phyloP scores from a whole-genome alignment of 2,113 vertebrate species.

The Columba livia region DNA sequence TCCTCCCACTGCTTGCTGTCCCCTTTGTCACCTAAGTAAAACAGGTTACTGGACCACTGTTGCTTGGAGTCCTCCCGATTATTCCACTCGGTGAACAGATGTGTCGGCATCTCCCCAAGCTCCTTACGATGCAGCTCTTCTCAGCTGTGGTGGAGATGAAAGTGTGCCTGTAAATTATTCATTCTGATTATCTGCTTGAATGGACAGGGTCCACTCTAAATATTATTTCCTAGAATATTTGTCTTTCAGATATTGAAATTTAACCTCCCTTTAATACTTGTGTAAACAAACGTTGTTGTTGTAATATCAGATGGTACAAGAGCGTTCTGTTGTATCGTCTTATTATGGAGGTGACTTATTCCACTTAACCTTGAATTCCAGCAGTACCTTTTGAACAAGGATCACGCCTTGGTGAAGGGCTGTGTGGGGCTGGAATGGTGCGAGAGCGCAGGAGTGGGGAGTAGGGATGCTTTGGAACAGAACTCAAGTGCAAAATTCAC shows the following conservation, averaged over 20 bases:
- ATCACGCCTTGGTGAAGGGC: neutral
- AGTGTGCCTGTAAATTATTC: slow-evolving; percentile 80
- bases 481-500: neutral
- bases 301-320: neutral
- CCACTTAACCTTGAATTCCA: neutral
- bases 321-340: neutral
- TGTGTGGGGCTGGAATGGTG: neutral
- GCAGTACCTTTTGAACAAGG: neutral
- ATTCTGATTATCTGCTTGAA: slow-evolving; percentile 71
- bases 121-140: slow-evolving; percentile 78
- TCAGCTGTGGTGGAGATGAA: slow-evolving; percentile 65
- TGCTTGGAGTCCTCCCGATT: slow-evolving; percentile 41
- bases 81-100: slow-evolving; percentile 75
- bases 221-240: slow-evolving; percentile 58
- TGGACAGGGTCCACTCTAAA: slow-evolving; percentile 58
- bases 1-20: neutral
- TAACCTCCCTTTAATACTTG: neutral
- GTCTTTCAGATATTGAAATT: slow-evolving; percentile 53
- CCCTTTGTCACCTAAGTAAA: neutral
- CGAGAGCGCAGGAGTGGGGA: neutral
- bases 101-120: slow-evolving; percentile 81
- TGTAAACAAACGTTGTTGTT: neutral
- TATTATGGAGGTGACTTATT: neutral
- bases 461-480: neutral
- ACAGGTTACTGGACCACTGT: slow-evolving; percentile 39